These are phyloP conservation scores for Lucilia cuprina DNA, from an alignment of 1,140 invertebrate species.

Conservation along the genomic window DNA sequence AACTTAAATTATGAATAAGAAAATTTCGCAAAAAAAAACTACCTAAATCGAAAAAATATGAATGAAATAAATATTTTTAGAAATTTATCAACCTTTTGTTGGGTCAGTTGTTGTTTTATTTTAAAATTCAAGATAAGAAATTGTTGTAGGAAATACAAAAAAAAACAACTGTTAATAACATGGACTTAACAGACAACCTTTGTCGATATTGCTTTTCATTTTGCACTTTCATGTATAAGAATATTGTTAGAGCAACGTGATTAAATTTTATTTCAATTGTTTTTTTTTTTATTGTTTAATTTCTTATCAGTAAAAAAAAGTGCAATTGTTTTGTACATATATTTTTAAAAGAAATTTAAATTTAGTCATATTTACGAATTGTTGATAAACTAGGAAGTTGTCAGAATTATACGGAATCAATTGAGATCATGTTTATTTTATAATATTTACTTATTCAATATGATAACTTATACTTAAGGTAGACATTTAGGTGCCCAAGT, in stretches of 20 bases:
- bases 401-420: neutral
- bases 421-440: too few species aligned
- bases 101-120: neutral
- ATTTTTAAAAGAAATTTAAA: neutral
- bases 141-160: neutral
- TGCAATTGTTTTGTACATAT: neutral
- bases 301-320: neutral
- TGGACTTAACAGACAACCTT: neutral
- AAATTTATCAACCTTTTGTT: neutral
- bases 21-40: neutral
- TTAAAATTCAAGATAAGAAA: neutral
- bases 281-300: neutral
- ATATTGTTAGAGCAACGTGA: too few species aligned
- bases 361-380: neutral
- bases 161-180: neutral
- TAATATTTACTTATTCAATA: too few species aligned
- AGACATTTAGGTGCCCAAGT: too few species aligned
- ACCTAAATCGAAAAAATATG: neutral
- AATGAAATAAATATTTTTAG: conserved; percentile 1
- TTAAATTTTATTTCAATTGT: neutral
- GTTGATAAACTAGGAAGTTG: neutral
- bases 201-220: neutral
- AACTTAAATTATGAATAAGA: conserved; percentile 7
- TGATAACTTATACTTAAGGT: too few species aligned
- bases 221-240: neutral